Evolutionary conservation across 2,888 invertebrate genomes (phyloP), one percentile per base, ranked within the genome.

Genomic region (Smittia aterrima): DNA sequence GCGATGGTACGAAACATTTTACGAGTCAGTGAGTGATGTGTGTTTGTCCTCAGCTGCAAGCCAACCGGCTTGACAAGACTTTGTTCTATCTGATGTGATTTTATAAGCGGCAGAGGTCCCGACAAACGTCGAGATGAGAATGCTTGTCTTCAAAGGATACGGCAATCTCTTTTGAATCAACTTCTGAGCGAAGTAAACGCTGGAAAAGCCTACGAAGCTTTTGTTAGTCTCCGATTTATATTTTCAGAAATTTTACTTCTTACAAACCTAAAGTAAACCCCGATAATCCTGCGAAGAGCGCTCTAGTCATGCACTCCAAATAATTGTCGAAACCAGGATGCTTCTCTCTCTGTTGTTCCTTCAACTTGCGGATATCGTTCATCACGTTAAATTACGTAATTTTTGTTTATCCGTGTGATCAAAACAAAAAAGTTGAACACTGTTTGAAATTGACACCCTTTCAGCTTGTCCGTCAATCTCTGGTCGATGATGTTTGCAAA

Each of bases 281-380:
- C n/a, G 84, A 81, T 32, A 85, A 73, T 11, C 85, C 85, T 1
- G 82, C 81, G 73, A 85, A 82, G 1, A 84, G 78, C 0, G 83
- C 79, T 75, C 84, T 79, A 40, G 83, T 82, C 83, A 85, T 84
- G 76, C 85, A 85, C 77, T 85, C 82, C 58, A 84, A 77, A 76
- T 85, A 85, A 1, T 81, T 80, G 77, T 82, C 83, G 76, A 84
- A 83, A 20, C 82, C 84, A 2, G 84, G 84, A 78, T 84, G 83
- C 75, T 79, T 80, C 11, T 80, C 81, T 64, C 81, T 80, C 76
- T 84, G 83, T 75, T 83, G 82, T 24, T 83, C 83, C 13, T 53
- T 70, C 13, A 70, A n/a, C 20, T 24, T 70, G n/a, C n/a, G 16
- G 20, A 54, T 70, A 24, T 54, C 54, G 16, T 53, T 70, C 70